Evolutionary conservation across 53 echinoderm and acorn worm genomes (phyloP).

Genomic region (Henricia sp.): DNA sequence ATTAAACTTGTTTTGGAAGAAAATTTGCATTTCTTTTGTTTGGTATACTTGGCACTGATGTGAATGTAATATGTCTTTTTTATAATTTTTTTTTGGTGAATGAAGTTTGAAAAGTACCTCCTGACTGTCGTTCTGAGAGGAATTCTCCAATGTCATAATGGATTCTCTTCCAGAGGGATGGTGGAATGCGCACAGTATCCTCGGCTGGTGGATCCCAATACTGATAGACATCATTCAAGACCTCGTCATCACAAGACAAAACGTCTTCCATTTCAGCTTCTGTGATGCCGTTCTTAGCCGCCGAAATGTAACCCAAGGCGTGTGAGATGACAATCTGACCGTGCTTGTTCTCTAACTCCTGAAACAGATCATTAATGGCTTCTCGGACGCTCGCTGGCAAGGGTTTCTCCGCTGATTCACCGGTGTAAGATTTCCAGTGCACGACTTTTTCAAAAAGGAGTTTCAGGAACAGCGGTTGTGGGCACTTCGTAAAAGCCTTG

Average conservation of each 20-base stretch:
- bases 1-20: no score
- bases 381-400: slow-evolving; percentile 6
- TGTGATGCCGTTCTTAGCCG: slow-evolving; percentile 52
- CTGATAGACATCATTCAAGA: slow-evolving; percentile 66
- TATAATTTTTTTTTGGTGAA: no score
- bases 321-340: slow-evolving; percentile 53
- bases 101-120: no score
- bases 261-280: slow-evolving; percentile 65
- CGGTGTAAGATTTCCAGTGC: slow-evolving; percentile 57
- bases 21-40: no score
- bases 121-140: slow-evolving; percentile 65
- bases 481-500: slow-evolving; percentile 38
- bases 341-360: slow-evolving; percentile 53
- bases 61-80: no score
- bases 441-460: slow-evolving; percentile 53
- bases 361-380: slow-evolving; percentile 49
- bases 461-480: slow-evolving; percentile 64
- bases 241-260: slow-evolving; percentile 65
- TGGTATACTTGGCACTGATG: no score
- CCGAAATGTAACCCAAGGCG: slow-evolving; percentile 59
- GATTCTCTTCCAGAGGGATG: slow-evolving; percentile 64
- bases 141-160: slow-evolving; percentile 53
- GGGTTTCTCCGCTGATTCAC: no score
- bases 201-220: slow-evolving; percentile 64
- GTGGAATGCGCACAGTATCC: slow-evolving; percentile 65